These are phyloP conservation scores for Echiichthys vipera DNA, from an alignment of 2,797 vertebrate genomes.

Conservation along the genomic window DNA sequence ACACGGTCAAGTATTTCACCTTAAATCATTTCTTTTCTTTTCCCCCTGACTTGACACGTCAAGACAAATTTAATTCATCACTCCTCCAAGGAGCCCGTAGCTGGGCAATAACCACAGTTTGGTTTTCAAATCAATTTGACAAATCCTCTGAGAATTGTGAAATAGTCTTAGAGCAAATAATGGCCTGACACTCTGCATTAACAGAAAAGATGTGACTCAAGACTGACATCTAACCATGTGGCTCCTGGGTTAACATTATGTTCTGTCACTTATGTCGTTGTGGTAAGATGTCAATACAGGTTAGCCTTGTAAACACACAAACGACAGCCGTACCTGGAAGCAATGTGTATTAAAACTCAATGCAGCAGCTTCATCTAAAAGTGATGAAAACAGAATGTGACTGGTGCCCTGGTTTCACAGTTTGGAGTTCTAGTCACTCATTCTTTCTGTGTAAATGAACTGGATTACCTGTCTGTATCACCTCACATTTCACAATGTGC, in stretches of 20 bases:
- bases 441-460: not conserved
- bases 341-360: conserved; percentile 24
- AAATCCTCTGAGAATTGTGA: conserved; percentile 73
- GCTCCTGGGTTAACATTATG: conserved; percentile 59
- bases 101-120: conserved; percentile 65
- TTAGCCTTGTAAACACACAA: conserved; percentile 46
- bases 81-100: conserved; percentile 33
- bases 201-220: conserved; percentile 46
- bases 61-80: conserved; percentile 69
- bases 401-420: conserved; percentile 25
- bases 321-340: conserved; percentile 50
- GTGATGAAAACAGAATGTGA: conserved; percentile 46
- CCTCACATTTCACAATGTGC: not conserved
- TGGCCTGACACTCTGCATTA: conserved; percentile 72
- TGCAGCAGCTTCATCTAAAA: conserved; percentile 10
- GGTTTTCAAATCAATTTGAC: conserved; percentile 84
- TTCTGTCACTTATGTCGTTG: conserved; percentile 43
- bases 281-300: conserved; percentile 64
- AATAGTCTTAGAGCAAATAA: conserved; percentile 75
- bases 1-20: conserved; percentile 20
- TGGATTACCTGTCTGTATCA: not conserved
- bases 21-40: conserved; percentile 32
- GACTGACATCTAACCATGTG: conserved; percentile 57
- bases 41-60: conserved; percentile 56
- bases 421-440: not conserved